Conservation (phyloP, 2,888 invertebrate genomes). For the Thecocarcelia acutangulata region DNA sequence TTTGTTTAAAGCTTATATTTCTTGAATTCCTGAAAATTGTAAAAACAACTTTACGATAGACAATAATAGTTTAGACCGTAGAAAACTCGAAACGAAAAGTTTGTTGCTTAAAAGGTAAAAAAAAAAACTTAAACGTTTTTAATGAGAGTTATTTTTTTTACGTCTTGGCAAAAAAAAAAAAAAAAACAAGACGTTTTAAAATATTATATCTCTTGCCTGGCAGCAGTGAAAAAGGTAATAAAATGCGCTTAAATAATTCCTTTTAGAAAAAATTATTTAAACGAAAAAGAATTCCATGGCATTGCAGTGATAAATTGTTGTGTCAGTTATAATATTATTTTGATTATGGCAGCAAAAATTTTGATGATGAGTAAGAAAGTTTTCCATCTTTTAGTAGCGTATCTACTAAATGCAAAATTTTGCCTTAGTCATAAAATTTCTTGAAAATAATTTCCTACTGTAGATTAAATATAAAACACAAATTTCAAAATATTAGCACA, state of each 20-base stretch:
- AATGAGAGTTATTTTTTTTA: slow-evolving; percentile 17
- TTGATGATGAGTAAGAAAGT: too few relatives aligned
- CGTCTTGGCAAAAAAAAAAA: not conserved
- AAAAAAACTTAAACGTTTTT: slow-evolving; percentile 17
- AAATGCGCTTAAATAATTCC: not conserved
- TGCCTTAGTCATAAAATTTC: too few relatives aligned
- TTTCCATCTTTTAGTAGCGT: too few relatives aligned
- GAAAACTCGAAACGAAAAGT: not conserved
- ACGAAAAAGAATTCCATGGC: too few relatives aligned
- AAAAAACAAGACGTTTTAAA: not conserved
- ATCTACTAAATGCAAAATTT: too few relatives aligned
- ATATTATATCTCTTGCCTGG: not conserved
- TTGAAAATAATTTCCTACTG: too few relatives aligned
- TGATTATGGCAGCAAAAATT: too few relatives aligned
- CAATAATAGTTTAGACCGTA: slow-evolving; percentile 6
- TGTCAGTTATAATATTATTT: too few relatives aligned
- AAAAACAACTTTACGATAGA: not conserved
- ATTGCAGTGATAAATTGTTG: too few relatives aligned
- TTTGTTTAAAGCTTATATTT: slow-evolving; percentile 33
- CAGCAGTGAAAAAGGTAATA: not conserved
- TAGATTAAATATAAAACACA: too few relatives aligned
- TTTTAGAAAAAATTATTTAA: too few relatives aligned
- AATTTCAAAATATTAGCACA: too few relatives aligned
- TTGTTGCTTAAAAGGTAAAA: not conserved
- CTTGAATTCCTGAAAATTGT: not conserved